These are phyloP conservation scores for Acrobasis repandana DNA, from an alignment of 2,888 invertebrate genomes.

Conservation along the genomic window DNA sequence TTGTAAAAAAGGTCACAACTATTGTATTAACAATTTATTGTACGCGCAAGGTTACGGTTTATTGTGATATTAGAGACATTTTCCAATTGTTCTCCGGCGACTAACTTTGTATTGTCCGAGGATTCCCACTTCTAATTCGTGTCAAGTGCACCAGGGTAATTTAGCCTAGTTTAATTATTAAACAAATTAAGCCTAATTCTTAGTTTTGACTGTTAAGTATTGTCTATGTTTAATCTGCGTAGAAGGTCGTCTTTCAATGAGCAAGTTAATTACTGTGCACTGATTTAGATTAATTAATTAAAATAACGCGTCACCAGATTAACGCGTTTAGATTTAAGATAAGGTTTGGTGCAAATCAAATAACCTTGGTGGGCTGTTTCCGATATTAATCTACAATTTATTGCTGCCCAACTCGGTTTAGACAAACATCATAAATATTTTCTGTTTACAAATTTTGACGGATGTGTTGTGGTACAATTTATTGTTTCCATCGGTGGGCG, in stretches of 20 bases:
- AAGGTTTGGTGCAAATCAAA: slow-evolving; percentile 17
- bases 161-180: slow-evolving; percentile 54
- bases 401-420: slow-evolving; percentile 4
- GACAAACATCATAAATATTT: slow-evolving; percentile 12
- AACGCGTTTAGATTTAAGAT: slow-evolving; percentile 5
- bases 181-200: slow-evolving; percentile 57
- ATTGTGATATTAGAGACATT: slow-evolving; percentile 37
- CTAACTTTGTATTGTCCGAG: slow-evolving; percentile 51
- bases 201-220: slow-evolving; percentile 50
- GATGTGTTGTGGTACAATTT: neutral
- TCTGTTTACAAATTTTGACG: slow-evolving; percentile 6
- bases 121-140: slow-evolving; percentile 68
- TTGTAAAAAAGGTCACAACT: slow-evolving; percentile 32
- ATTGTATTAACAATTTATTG: slow-evolving; percentile 36
- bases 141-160: slow-evolving; percentile 71
- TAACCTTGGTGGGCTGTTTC: slow-evolving; percentile 13
- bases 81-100: slow-evolving; percentile 35
- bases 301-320: slow-evolving; percentile 31
- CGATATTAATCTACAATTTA: slow-evolving; percentile 16
- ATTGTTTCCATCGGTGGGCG: neutral
- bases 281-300: slow-evolving; percentile 50
- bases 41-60: slow-evolving; percentile 33
- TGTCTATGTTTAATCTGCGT: slow-evolving; percentile 59
- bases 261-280: slow-evolving; percentile 49
- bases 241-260: slow-evolving; percentile 64